Evolutionary conservation across 2,888 invertebrate species (phyloP), one percentile per base, ranked within the genome.

Genomic region (Limnephilus lunatus): DNA sequence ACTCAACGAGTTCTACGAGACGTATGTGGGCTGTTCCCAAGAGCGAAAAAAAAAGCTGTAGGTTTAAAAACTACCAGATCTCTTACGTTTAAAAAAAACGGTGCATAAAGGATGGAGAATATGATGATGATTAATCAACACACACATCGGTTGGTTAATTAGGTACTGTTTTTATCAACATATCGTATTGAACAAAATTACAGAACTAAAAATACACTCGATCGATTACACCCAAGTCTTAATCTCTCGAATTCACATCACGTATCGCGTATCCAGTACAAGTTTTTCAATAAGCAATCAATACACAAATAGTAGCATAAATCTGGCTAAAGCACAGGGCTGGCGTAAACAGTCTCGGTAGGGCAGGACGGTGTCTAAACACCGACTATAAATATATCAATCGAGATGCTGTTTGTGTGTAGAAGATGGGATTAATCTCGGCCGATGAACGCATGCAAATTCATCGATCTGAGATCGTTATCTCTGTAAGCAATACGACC

Each of bases 311-410:
- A 32, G 68, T 68, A 35, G 31, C 31, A 88, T 53, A 88, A 88
- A 88, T 88, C 88, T 19, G 88, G 35, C 30, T 53, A 30, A 88
- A 88, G 88, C 32, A 88, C 68, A 19, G 80, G 25, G 68, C 68
- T 68, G 68, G 85, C n/a, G 88, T 53, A 88, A 88, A 88, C 88
- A 88, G 68, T 35, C 35, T 88, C 53, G 31, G 31, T 15, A 32
- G 31, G 53, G 31, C 32, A 88, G 35, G 31, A 68, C 68, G 48
- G 88, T 68, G 53, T 31, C 68, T 53, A 88, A 88, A 88, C 88
- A 88, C 80, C 15, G n/a, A 88, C 88, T 68, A 88, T 88, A 88
- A 88, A 88, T 88, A 88, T 68, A 88, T 88, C 88, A 88, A 88
- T 88, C 88, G 88, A 35, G 88, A 88, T 80, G 68, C 88, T 88